Conservation (phyloP, 2,888 invertebrate genomes). For the Heteromyza rotundicornis region DNA sequence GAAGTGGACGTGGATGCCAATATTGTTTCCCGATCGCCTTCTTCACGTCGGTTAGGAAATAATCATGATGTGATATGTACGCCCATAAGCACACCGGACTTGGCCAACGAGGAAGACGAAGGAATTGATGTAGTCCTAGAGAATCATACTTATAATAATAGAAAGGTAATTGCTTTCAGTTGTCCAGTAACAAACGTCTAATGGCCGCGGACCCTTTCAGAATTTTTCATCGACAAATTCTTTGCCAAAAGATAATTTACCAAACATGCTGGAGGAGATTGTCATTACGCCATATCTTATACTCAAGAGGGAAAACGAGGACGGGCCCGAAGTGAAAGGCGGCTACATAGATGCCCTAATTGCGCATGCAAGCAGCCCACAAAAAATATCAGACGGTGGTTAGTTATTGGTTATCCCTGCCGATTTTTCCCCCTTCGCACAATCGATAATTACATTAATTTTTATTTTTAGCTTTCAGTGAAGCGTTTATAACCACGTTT, state of each 20-base stretch:
- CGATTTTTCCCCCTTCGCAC: background rate
- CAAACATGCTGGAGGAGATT: conserved; percentile 77
- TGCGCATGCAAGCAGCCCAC: conserved; percentile 94
- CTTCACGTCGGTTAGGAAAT: background rate
- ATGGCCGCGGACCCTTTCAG: conserved; percentile 42
- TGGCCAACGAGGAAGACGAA: conserved; percentile 32
- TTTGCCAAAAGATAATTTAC: conserved; percentile 41
- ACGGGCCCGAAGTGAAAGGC: conserved; percentile 90
- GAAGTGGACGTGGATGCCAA: background rate
- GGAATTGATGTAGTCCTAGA: conserved; percentile 35
- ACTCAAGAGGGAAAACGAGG: conserved; percentile 79
- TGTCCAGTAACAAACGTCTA: conserved; percentile 30
- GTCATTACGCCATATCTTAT: conserved; percentile 82
- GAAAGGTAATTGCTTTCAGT: conserved; percentile 21
- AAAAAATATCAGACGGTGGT: conserved; percentile 68
- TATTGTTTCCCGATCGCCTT: background rate
- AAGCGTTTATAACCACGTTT: conserved; percentile 98
- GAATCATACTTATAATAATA: conserved; percentile 33
- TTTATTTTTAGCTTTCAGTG: conserved; percentile 69
- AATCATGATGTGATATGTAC: background rate
- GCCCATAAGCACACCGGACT: conserved; percentile 21
- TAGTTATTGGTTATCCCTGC: too few relatives aligned
- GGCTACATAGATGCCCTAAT: conserved; percentile 94
- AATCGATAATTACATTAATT: too few relatives aligned
- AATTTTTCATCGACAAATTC: conserved; percentile 38